Conservation (phyloP, 2,113 vertebrate genomes). For the Phaethon lepturus region DNA sequence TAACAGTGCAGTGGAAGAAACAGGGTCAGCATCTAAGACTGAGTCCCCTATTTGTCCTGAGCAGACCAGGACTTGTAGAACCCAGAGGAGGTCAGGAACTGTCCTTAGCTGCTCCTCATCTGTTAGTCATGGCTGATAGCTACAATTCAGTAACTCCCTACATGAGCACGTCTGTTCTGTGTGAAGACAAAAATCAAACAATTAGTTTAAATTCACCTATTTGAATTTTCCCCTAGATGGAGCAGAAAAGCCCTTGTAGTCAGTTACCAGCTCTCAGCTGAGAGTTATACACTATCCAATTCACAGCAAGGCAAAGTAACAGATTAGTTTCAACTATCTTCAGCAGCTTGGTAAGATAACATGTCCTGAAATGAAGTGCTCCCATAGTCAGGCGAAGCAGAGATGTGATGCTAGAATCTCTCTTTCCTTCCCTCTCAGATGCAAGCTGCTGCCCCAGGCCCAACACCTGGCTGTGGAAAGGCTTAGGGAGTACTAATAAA, state of each 20-base stretch:
- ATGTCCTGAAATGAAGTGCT: background rate
- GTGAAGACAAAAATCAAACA: background rate
- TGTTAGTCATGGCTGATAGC: background rate
- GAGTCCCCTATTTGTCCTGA: background rate
- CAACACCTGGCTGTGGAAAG: background rate
- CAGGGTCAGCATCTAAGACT: background rate
- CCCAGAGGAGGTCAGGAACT: background rate
- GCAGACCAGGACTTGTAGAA: background rate
- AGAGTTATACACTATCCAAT: background rate
- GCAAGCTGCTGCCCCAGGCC: background rate
- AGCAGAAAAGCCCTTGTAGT: background rate
- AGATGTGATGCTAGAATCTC: background rate
- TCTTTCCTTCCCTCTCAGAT: background rate
- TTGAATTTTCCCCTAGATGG: background rate
- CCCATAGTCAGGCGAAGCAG: background rate
- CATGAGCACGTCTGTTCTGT: background rate
- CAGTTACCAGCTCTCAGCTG: background rate
- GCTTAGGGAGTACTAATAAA: conserved; percentile 26
- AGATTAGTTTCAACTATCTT: conserved; percentile 4
- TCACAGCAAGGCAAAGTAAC: conserved; percentile 1
- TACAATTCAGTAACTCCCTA: background rate
- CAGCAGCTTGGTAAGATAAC: conserved; percentile 16
- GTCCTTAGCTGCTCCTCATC: background rate
- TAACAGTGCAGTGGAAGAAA: background rate
- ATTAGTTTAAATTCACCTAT: background rate